Evolutionary conservation across 2,113 vertebrate genomes (phyloP), one percentile per base, ranked within the genome.

Genomic region (Aspidoscelis tigris): DNA sequence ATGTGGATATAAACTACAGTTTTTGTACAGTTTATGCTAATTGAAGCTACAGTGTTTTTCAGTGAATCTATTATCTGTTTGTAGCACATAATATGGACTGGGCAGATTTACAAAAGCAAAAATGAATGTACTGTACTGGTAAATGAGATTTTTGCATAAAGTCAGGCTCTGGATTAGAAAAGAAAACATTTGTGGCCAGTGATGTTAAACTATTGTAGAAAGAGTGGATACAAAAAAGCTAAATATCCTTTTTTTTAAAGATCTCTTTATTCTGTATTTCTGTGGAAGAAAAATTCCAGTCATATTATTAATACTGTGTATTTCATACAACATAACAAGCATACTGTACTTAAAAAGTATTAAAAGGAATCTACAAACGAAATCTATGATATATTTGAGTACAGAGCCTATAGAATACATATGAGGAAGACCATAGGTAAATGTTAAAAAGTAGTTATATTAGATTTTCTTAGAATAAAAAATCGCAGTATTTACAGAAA

Each of bases 251-350:
- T 78, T 84, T 84, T 71, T 5, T 12, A 80, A 76, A 61, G 50
- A 24, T 77, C 16, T 71, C 65, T 84, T 78, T 84, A 84, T 84
- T 84, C 24, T 84, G 39, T 61, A 72, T 71, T 81, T 81, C 70
- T 80, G 78, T 80, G 43, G 24, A 66, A 43, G 41, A 44, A 50
- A 74, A 20, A 76, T 66, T 44, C 12, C 66, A 58, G 65, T 78
- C 82, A 70, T 22, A 73, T 66, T 39, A 22, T 71, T 43, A 78
- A 77, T 24, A 77, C 21, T 68, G 82, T 33, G 78, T 44, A 41
- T 70, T 78, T 61, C 16, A 71, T 70, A 58, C 75, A 84, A n/a
- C 61, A 78, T 20, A 70, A 43, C 41, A 68, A 66, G 12, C 9
- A 76, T 76, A 55, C 16, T 33, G 1, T 66, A 26, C 6, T 11